Evolutionary conservation across 1,140 invertebrate species (phyloP), one percentile per base, ranked within the genome.

Genomic region (Chelonus insularis): DNA sequence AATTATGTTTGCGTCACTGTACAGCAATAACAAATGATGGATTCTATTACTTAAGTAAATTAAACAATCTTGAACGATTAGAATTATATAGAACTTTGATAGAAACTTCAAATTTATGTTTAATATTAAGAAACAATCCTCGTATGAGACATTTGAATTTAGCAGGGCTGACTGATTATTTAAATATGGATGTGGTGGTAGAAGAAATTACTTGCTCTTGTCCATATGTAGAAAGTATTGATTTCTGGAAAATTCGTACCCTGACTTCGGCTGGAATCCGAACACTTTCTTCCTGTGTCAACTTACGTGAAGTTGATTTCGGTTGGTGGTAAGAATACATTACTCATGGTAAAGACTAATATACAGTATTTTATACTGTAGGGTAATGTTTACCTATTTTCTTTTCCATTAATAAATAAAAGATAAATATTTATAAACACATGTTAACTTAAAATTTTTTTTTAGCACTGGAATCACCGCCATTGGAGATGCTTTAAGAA

Each of bases 221-320:
- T 73, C 82, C 78, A 9, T 76, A 88, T 55, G 72, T 93, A 0
- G 81, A 88, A 50, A 91, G 89, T 1, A 83, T 94, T 54, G 93
- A 95, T 75, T 87, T 93, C 65, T 96, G 93, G 93, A 92, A 95
- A 75, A 87, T 87, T 0, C 88, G 87, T 68, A 87, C 87, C 14
- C 74, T 95, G 23, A 90, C 90, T 0, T 84, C 88, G 1, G 75
- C 82, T 5, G 92, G 92, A 4, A 83, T 95, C 1, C 76, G 82
- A 62, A 84, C 86, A 8, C 76, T 96, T 2, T 81, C 86, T 0
- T 80, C 84, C n/a, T 94, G 91, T 70, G 79, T 67, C 57, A 80
- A 87, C 41, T 76, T 96, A 12, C 86, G 90, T 71, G 93, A 95
- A 78, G 77, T 96, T 14, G 93, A 96, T 81, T 84, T 96, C 57